A percentile compares a stretch with the other conserved stretches of the same genome.
Conservation (phyloP, 2,797 vertebrate species). For the Periparus ater region DNA sequence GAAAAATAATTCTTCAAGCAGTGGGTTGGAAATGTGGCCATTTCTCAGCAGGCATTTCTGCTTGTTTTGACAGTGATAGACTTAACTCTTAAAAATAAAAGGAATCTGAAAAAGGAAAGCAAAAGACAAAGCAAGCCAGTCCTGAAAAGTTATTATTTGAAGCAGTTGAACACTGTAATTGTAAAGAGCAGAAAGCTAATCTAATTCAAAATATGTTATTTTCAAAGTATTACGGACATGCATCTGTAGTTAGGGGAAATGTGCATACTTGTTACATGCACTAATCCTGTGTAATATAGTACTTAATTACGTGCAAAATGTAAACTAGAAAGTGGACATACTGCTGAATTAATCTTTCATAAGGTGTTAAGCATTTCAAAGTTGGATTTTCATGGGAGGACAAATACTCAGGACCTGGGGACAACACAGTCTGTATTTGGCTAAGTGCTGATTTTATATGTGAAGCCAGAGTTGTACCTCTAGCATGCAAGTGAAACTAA, state of each 20-base stretch:
- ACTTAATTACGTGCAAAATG: background rate
- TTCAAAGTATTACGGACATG: background rate
- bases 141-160: background rate
- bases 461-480: background rate
- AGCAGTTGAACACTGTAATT: background rate
- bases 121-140: background rate
- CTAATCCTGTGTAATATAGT: background rate
- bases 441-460: background rate
- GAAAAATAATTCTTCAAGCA: conserved; percentile 53
- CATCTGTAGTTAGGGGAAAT: background rate
- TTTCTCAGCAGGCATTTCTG: conserved; percentile 7
- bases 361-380: background rate
- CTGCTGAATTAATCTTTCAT: background rate
- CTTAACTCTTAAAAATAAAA: background rate
- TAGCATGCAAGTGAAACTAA: background rate
- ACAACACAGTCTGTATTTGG: background rate
- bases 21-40: background rate
- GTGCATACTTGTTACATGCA: background rate
- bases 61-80: background rate
- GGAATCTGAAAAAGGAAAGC: background rate
- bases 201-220: conserved; percentile 1
- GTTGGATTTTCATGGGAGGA: background rate
- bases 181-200: background rate
- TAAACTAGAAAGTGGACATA: background rate
- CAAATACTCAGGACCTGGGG: background rate